Base-by-base conservation (phyloP, 2,797 vertebrate genomes). In the Silurus aristotelis region DNA sequence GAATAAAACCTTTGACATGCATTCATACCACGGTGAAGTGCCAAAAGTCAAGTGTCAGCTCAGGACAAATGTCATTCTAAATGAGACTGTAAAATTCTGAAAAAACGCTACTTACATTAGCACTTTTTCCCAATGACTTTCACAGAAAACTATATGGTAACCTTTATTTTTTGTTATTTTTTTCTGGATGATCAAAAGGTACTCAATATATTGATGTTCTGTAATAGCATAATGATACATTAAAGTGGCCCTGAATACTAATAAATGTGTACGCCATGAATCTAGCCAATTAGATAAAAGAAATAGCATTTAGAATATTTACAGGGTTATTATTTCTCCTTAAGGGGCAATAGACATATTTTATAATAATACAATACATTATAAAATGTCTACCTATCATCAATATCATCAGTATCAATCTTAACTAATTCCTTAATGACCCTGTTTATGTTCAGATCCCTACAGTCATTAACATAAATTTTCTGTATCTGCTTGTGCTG, bases 401-500 rank as follows among this genome's bases (percentile, higher is more conserved):
- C 38, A 38, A 38, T 38, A 38, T 38, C 6, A 52, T 79, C 14
- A 43, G 46, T 63, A 64, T 48, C 22, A 17, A 25, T 80, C 77
- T 25, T 80, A 46, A 80, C 63, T 63, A 80, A 64, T 60, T 10
- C 31, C 19, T 25, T 31, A 80, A 80, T 38, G 17, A 14, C 15
- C 38, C 15, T 85, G 38, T 25, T 84, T n/a, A 58, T 31, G 17
- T 61, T 84, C 52, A 52, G 25, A 77, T 68, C 15, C n/a, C 58
- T 79, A 71, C 43, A 71, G 15, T 19, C 75, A 80, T 79, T 71
- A 52, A 79, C 67, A 68, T 15, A 64, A 87, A 87, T 83, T 72
- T 85, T 48, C 55, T 91, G 90, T 89, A 88, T 91, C 92, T 87
- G 87, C 89, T 38, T 38, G 38, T 38, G 38, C 89, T 31, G 6